phyloP scores from a whole-genome alignment of 1,140 invertebrate genomes.

The Ptiloglossa arizonensis region DNA sequence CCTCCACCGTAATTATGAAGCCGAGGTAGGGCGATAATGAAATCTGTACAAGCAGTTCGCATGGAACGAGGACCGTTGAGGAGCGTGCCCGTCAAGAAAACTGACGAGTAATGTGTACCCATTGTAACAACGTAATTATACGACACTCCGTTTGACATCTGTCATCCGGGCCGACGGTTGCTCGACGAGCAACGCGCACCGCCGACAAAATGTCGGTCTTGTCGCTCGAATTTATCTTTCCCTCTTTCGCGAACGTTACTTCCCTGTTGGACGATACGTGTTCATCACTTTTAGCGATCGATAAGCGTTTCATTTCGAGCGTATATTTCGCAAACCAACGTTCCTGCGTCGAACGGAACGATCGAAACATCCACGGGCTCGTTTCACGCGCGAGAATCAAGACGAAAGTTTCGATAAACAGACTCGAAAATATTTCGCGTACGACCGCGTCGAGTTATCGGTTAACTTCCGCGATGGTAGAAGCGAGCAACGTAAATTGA shows the following conservation, averaged over 20 bases:
- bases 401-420: no score
- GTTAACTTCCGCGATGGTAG: no score
- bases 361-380: no score
- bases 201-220: not conserved
- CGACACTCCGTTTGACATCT: constrained; percentile 11
- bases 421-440: no score
- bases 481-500: no score
- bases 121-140: constrained; percentile 47
- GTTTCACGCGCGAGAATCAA: no score
- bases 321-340: no score
- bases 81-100: constrained; percentile 46
- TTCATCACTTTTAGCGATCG: no score
- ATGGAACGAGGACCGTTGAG: constrained; percentile 21
- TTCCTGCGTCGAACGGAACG: no score
- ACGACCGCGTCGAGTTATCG: no score
- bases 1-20: constrained; percentile 19
- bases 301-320: no score
- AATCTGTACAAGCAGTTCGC: constrained; percentile 42
- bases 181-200: not conserved
- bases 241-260: not conserved
- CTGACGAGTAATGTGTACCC: constrained; percentile 47
- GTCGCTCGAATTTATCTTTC: not conserved
- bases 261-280: no score
- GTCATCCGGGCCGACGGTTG: constrained; percentile 1
- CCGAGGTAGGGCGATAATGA: constrained; percentile 41